Percentiles rank a stretch among this genome's conserved stretches.
Conservation (phyloP, 37 sponge, comb jelly and placozoan genomes). For the Ianthella basta region DNA sequence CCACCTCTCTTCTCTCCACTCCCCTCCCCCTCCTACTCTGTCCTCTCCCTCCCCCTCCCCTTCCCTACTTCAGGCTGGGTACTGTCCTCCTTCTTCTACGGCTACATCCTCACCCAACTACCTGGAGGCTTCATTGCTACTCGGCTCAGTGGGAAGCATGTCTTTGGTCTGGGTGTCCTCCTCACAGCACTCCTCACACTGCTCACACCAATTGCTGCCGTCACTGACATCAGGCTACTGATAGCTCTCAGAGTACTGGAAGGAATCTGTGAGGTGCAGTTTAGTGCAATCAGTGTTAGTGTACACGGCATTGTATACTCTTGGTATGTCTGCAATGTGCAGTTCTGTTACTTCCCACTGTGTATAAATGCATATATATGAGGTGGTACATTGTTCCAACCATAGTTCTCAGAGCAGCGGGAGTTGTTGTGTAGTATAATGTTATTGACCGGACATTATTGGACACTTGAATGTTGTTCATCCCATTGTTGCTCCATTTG, state of each 20-base stretch:
- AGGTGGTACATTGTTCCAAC: too few relatives aligned
- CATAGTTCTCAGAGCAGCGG: too few relatives aligned
- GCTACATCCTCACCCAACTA: constrained; percentile 93
- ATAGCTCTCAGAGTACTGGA: constrained; percentile 83
- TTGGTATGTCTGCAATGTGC: too few relatives aligned
- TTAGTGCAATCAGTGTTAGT: not conserved
- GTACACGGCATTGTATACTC: not conserved
- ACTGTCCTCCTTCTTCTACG: constrained; percentile 88
- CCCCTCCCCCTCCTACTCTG: too few relatives aligned
- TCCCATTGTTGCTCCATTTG: too few relatives aligned
- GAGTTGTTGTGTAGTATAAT: too few relatives aligned
- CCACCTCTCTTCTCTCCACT: too few relatives aligned
- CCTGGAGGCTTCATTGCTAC: constrained; percentile 90
- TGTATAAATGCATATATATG: too few relatives aligned
- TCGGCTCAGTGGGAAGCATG: constrained; percentile 77
- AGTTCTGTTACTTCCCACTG: too few relatives aligned
- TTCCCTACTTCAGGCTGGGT: constrained; percentile 66
- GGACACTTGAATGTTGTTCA: too few relatives aligned
- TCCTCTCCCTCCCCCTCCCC: too few relatives aligned
- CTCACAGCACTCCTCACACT: constrained; percentile 86
- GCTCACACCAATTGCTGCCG: constrained; percentile 86
- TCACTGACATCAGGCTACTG: constrained; percentile 54
- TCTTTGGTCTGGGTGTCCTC: constrained; percentile 83
- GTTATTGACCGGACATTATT: too few relatives aligned
- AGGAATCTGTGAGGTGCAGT: constrained; percentile 90